Evolutionary conservation across 2,888 invertebrate species (phyloP).

Genomic region (Epiblema foenella): DNA sequence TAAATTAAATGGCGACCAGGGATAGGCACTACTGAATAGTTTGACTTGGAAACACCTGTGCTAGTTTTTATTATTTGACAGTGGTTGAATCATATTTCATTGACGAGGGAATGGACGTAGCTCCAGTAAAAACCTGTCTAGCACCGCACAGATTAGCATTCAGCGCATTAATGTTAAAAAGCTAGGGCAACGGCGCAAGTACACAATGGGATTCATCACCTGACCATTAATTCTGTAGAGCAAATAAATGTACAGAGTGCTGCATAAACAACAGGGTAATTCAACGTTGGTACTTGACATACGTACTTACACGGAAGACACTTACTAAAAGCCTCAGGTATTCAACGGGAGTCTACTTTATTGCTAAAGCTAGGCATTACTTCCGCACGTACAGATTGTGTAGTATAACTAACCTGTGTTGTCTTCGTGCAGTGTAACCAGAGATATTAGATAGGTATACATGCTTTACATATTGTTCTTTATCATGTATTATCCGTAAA

Average conservation of each 20-base stretch:
- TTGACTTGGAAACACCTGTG: background rate
- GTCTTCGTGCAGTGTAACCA: background rate
- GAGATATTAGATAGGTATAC: background rate
- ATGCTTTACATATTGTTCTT: background rate
- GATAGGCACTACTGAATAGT: background rate
- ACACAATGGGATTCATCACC: conserved; percentile 35
- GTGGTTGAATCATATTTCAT: background rate
- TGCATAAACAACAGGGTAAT: conserved; percentile 41
- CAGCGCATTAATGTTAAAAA: conserved; percentile 18
- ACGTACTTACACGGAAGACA: conserved; percentile 42
- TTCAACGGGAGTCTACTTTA: conserved; percentile 43
- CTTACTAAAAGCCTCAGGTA: conserved; percentile 38
- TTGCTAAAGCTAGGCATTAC: conserved; percentile 25
- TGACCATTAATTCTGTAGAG: conserved; percentile 31
- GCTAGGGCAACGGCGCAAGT: conserved; percentile 30
- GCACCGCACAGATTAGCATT: conserved; percentile 16
- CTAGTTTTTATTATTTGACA: background rate
- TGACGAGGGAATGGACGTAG: background rate
- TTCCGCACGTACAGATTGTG: conserved; percentile 11
- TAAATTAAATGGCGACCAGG: background rate
- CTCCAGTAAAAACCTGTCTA: background rate
- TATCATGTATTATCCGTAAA: background rate
- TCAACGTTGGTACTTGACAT: conserved; percentile 36
- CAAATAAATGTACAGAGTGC: conserved; percentile 33
- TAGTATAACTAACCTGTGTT: conserved; percentile 2